Base-by-base conservation (phyloP, 2,888 invertebrate species). In the Lamellibrachia columna region DNA sequence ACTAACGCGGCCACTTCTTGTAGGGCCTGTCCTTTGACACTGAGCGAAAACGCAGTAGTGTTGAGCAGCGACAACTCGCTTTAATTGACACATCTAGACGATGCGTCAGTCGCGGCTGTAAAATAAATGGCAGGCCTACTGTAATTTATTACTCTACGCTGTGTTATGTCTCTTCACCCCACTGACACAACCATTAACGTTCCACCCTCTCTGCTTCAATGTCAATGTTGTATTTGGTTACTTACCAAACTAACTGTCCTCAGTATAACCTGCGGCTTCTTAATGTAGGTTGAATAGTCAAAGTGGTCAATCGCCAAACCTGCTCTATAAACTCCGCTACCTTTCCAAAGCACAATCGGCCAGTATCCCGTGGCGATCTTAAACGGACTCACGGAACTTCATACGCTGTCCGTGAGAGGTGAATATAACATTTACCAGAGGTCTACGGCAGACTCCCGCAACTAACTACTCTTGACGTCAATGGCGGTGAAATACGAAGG, bases 241-340 rank as follows among this genome's bases (percentile, higher is more conserved):
- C 75, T 22, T 75, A 75, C 75, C 75, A 15, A 75, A 75, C 15
- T 75, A 15, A 98, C 97, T 95, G 98, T 98, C 97, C 99, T 97
- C 95, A 99, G 97, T 96, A 99, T 98, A 94, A 99, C 99, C 96
- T 98, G 98, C 95, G 99, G 99, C 97, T 98, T 98, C 97, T 98
- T 98, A 95, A 98, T 97, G 97, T 99, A 99, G 94, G 98, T 97
- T 95, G 99, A 97, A 93, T 98, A 98, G 97, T 99, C 98, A 97
- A 97, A 97, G 8, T 98, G 98, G 95, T 98, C 98, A 95, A 99
- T 99, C 95, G 99, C 99, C 97, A 99, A 99, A 94, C 99, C 99
- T 95, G 98, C 99, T 94, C 99, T 99, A 97, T 99, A 99, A 96
- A 99, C 99, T 96, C 98, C 98, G 95, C 98, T 97, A 94, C 95